Base-by-base conservation (phyloP, 2,797 vertebrate species). In the Menidia menidia region DNA sequence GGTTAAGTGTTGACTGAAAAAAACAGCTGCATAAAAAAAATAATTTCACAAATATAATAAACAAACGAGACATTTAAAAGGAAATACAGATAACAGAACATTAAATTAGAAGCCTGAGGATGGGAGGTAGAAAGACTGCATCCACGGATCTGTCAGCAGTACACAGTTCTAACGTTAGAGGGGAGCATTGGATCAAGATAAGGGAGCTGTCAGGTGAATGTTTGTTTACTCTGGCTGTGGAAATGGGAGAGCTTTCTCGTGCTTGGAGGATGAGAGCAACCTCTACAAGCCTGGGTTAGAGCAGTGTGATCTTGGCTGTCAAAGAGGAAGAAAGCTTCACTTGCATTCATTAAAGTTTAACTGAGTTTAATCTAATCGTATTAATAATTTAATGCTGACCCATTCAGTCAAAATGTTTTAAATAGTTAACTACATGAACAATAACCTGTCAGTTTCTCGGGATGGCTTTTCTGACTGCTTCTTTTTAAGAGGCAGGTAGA, bases 131-230 rank as follows among this genome's bases (percentile, higher is more conserved):
- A 10, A 69, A 30, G n/a, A 10, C 25, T 18, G 12, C 33, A n/a
- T 35, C 9, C 2, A 18, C 33, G 4, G 3, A 10, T 39, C 19
- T 4, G 48, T 25, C 10, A n/a, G 44, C 56, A 73, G 43, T 16
- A 60, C 61, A 4, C 51, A 33, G 0, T 0, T 9, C 5, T 1
- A 25, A 39, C 91, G 45, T 51, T 68, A 90, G 91, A 86, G 82
- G 84, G 88, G 77, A 82, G 73, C 82, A 89, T 85, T 47, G 63
- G 15, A 75, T 67, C 56, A 58, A 42, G 6, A 41, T 51, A 30
- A 11, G 9, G 11, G 8, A 12, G 3, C 42, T 3, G 50, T 45
- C 31, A 18, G 25, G 4, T 14, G 18, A 6, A 14, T 4, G 7
- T 65, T 73, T 15, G 35, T 70, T 58, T 53, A 10, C 57, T 45